Evolutionary conservation across 1,140 invertebrate genomes (phyloP), one percentile per base, ranked within the genome.

Genomic region (Nephotettix cincticeps): DNA sequence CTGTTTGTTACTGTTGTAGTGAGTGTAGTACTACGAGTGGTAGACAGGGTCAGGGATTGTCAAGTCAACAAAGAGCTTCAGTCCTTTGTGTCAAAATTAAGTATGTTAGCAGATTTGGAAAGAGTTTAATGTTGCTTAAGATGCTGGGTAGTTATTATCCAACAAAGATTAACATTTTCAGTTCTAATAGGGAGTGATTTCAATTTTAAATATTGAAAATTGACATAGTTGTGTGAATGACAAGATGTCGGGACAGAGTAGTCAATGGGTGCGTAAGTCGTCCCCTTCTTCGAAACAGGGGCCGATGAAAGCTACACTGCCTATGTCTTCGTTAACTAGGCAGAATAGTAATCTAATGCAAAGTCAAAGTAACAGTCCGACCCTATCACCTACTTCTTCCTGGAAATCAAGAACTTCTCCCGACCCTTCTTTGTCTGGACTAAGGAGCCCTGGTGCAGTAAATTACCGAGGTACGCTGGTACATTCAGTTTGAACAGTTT

Each of bases 281-380:
- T 88, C 88, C 71, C 87, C 88, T 76, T 88, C 86, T 78, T 83
- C 85, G 28, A 90, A 90, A 81, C 86, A 88, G 75, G 89, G 89
- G 30, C 89, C 90, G 71, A 87, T 91, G 86, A 86, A 88, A 79
- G 90, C 89, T 45, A 91, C 89, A 61, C 81, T 91, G 74, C 89
- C 90, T 58, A 87, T 91, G 72, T 88, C 88, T 72, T 90, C 89
- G 56, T 83, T 91, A 30, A 83, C 90, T 75, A 85, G 89, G 75
- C 86, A 87, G 76, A 84, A 85, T 75, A 81, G 82, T 70, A 78
- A 74, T 74, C 69, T 75, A 54, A 73, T 58, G 69, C 87, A 87
- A 78, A 88, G 85, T 73, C 83, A 86, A 73, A 84, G 83, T 76
- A 87, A 84, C 77, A 90, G 88, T 77, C 87, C 88, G 13, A 86